Evolutionary conservation across 2,797 vertebrate genomes (phyloP).

Genomic region (Paguma larvata): DNA sequence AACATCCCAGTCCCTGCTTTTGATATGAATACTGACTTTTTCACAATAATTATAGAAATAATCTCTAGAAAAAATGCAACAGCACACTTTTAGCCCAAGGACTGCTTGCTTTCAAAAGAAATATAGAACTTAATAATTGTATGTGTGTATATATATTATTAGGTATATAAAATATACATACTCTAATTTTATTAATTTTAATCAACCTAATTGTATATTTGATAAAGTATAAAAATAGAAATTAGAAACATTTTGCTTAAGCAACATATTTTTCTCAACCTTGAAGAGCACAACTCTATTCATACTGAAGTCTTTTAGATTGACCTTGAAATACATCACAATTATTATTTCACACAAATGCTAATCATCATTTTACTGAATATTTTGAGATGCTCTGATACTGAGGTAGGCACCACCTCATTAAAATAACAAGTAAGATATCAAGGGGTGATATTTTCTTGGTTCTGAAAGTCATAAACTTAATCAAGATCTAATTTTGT

Average conservation of each 20-base stretch:
- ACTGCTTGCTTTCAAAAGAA: not conserved
- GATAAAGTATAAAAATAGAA: not conserved
- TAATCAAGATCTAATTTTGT: slow-evolving; percentile 74
- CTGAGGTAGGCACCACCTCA: not conserved
- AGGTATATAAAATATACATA: not conserved
- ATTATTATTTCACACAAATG: not conserved
- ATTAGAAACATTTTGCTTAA: not conserved
- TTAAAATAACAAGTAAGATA: slow-evolving; percentile 49
- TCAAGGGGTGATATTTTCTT: slow-evolving; percentile 53
- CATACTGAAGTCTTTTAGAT: not conserved
- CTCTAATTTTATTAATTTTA: slow-evolving; percentile 42
- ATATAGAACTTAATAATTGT: not conserved
- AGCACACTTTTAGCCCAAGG: not conserved
- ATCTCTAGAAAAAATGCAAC: not conserved
- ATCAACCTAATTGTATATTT: not conserved
- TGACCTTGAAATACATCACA: not conserved
- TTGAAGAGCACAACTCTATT: not conserved
- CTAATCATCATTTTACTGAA: not conserved
- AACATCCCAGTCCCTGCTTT: not conserved
- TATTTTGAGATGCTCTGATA: not conserved
- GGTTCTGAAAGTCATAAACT: slow-evolving; percentile 69
- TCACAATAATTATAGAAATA: slow-evolving; percentile 19
- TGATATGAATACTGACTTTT: slow-evolving; percentile 20
- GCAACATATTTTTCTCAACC: not conserved
- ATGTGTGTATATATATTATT: not conserved